phyloP scores from a whole-genome alignment of 2,888 invertebrate species.

The Limnephilus marmoratus region DNA sequence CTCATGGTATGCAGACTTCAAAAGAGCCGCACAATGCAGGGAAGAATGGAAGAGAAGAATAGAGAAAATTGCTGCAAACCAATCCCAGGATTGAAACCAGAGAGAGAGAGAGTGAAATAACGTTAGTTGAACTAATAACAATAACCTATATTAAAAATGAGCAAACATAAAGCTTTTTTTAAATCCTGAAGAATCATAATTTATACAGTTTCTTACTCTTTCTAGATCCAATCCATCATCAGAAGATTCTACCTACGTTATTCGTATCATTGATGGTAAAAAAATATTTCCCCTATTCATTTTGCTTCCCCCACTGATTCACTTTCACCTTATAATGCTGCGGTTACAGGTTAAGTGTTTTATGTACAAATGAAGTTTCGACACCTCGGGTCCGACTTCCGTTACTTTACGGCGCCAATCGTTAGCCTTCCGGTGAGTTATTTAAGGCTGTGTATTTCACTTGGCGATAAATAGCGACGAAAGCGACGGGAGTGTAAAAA shows the following conservation, averaged over 20 bases:
- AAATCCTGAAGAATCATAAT: no score
- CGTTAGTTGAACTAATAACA: no score
- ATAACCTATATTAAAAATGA: no score
- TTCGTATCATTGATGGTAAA: neutral
- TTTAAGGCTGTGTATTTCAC: conserved; percentile 30
- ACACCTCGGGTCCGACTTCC: conserved; percentile 38
- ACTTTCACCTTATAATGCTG: neutral
- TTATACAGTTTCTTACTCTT: no score
- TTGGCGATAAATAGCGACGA: conserved; percentile 34
- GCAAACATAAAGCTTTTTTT: no score
- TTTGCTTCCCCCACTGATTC: neutral
- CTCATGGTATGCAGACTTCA: no score
- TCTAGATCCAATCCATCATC: no score
- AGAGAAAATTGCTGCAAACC: no score
- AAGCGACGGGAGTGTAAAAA: conserved; percentile 20
- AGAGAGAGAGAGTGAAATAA: no score
- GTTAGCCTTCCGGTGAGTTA: conserved; percentile 37
- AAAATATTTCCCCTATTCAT: neutral
- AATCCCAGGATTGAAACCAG: no score
- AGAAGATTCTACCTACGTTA: neutral
- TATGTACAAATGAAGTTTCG: conserved; percentile 25
- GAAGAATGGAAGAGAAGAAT: no score
- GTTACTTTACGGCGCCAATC: conserved; percentile 29
- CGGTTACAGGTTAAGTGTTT: conserved; percentile 21
- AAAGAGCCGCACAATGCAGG: no score